These are phyloP conservation scores for Cataglyphis hispanica DNA, from an alignment of 1,140 invertebrate species.

Conservation along the genomic window DNA sequence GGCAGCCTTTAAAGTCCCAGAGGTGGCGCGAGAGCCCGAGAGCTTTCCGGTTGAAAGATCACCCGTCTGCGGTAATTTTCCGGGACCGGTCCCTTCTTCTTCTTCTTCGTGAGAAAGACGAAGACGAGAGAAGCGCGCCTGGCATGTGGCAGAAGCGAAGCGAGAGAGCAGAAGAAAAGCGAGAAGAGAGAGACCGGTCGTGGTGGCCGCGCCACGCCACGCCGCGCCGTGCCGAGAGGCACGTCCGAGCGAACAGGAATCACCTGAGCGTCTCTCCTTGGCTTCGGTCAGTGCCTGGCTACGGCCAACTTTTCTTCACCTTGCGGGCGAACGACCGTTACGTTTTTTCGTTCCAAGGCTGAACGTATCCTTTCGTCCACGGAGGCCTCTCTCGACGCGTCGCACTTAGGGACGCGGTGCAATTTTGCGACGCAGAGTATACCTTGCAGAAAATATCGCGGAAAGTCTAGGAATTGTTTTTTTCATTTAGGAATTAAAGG, in stretches of 20 bases:
- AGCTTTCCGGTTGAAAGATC: conserved; percentile 69
- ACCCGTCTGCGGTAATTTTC: conserved; percentile 77
- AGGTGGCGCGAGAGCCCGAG: not conserved
- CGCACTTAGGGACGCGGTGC: conserved; percentile 11
- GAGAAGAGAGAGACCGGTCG: conserved; percentile 70
- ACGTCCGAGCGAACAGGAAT: conserved; percentile 76
- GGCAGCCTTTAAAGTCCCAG: not conserved
- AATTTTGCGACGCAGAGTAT: not conserved
- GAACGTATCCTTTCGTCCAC: conserved; percentile 77
- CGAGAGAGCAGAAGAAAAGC: conserved; percentile 29
- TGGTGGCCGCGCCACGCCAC: conserved; percentile 12
- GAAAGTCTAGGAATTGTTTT: not conserved
- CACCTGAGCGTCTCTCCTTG: conserved; percentile 79
- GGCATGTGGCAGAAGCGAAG: conserved; percentile 37
- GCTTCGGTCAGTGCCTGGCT: conserved; percentile 82
- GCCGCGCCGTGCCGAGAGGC: conserved; percentile 46
- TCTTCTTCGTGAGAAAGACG: conserved; percentile 39
- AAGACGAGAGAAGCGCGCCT: conserved; percentile 19
- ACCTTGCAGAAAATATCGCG: not conserved
- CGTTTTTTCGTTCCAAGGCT: conserved; percentile 82
- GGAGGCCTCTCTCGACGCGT: conserved; percentile 39
- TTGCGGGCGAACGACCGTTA: conserved; percentile 83
- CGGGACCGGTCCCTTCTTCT: conserved; percentile 76
- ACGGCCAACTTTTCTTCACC: conserved; percentile 83
- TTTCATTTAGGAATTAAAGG: too few species aligned